Conservation (phyloP, 2,113 vertebrate species). For the Hippocampus guttulatus region DNA sequence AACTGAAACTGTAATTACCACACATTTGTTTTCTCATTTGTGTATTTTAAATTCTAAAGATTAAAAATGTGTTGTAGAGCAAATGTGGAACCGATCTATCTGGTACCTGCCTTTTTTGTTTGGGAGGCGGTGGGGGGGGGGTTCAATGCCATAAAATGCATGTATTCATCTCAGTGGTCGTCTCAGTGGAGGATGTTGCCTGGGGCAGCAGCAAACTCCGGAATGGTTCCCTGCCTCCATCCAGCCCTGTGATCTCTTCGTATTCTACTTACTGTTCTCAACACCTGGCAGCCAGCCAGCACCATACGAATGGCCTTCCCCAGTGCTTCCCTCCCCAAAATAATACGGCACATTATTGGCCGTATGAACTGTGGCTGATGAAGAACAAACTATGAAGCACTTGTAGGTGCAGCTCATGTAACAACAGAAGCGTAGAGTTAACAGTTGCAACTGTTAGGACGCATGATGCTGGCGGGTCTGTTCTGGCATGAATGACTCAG, state of each 20-base stretch:
- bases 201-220: slow-evolving; percentile 28
- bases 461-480: background rate
- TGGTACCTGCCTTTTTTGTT: background rate
- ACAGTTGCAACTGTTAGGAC: background rate
- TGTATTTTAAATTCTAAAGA: background rate
- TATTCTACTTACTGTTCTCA: slow-evolving; percentile 20
- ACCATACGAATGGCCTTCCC: slow-evolving; percentile 22
- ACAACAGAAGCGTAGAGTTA: slow-evolving; percentile 36
- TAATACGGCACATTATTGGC: background rate
- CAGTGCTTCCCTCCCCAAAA: background rate
- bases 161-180: slow-evolving; percentile 2
- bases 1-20: background rate
- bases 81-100: too few species aligned
- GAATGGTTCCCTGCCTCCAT: slow-evolving; percentile 1
- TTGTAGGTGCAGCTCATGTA: slow-evolving; percentile 30
- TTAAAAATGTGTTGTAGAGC: background rate
- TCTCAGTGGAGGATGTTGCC: slow-evolving; percentile 33
- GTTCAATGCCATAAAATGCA: background rate
- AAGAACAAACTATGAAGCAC: slow-evolving; percentile 28
- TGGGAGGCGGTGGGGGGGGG: too few species aligned
- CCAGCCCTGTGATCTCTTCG: slow-evolving; percentile 6
- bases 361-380: background rate
- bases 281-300: slow-evolving; percentile 41
- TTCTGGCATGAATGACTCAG: too few species aligned
- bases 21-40: background rate